Percentiles rank a stretch among this genome's conserved stretches.
These are phyloP conservation scores for Germaria angustata DNA, from an alignment of 2,888 invertebrate genomes.

Conservation along the genomic window DNA sequence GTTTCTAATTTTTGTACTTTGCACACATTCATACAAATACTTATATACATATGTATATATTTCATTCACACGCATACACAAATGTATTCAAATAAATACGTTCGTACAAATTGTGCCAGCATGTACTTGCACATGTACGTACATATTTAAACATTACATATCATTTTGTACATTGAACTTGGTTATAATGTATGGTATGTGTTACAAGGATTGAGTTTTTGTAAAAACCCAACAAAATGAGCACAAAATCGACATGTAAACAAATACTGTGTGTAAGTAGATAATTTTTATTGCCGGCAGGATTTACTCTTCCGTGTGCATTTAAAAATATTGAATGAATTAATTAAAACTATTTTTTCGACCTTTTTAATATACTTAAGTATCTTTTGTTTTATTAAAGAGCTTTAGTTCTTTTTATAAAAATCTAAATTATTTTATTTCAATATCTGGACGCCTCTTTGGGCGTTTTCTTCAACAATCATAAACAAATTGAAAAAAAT, in stretches of 20 bases:
- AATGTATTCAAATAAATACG: not conserved
- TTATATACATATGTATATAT: not conserved
- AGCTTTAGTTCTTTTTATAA: no score
- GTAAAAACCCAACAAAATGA: slow-evolving; percentile 6
- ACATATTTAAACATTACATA: slow-evolving; percentile 15
- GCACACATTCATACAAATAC: slow-evolving; percentile 11
- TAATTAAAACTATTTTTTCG: no score
- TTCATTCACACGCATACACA: not conserved
- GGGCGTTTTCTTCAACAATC: no score
- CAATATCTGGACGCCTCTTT: no score
- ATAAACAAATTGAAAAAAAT: no score
- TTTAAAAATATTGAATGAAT: no score
- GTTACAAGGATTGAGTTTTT: slow-evolving; percentile 40
- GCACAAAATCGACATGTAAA: slow-evolving; percentile 46
- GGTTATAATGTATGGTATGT: slow-evolving; percentile 27
- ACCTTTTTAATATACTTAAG: no score
- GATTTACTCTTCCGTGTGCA: no score
- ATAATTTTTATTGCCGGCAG: slow-evolving; percentile 3
- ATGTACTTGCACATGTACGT: not conserved
- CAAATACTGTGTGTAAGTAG: slow-evolving; percentile 51
- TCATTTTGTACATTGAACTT: slow-evolving; percentile 64
- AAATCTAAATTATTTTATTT: no score
- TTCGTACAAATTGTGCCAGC: not conserved
- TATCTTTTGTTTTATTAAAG: no score
- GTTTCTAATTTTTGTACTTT: slow-evolving; percentile 54